These are phyloP conservation scores for Scarus forsteni DNA, from an alignment of 2,797 vertebrate genomes.

Conservation along the genomic window DNA sequence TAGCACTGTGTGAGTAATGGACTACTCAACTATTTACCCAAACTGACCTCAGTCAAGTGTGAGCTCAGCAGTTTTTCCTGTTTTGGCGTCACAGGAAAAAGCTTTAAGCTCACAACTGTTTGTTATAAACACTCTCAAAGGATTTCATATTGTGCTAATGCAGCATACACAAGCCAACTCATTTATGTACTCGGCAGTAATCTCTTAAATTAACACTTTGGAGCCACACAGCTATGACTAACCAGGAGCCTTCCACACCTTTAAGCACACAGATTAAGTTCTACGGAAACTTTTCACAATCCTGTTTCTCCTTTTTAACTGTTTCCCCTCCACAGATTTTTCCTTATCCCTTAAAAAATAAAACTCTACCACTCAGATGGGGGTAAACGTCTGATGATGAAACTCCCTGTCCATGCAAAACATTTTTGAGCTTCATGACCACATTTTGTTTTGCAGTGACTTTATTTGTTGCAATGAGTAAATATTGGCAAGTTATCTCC, in stretches of 20 bases:
- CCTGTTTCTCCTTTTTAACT: conserved; percentile 49
- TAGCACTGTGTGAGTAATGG: no score
- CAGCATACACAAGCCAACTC: conserved; percentile 28
- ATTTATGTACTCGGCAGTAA: conserved; percentile 56
- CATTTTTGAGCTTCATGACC: no score
- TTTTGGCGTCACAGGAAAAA: conserved; percentile 1
- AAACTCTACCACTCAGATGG: no score
- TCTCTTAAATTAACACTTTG: conserved; percentile 68
- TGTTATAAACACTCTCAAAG: conserved; percentile 21
- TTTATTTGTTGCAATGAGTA: no score
- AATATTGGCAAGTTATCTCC: conserved; percentile 12
- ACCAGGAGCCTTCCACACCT: conserved; percentile 68
- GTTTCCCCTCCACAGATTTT: conserved; percentile 21
- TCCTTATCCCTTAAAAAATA: no score
- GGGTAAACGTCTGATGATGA: no score
- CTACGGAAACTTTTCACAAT: conserved; percentile 56
- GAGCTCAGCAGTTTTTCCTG: background rate
- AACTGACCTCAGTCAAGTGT: conserved; percentile 11
- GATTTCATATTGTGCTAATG: conserved; percentile 45
- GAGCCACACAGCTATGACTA: conserved; percentile 65
- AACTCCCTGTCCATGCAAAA: no score
- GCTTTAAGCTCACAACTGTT: conserved; percentile 22
- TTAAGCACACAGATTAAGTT: conserved; percentile 69
- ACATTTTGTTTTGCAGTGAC: no score
- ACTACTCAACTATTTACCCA: background rate